Evolutionary conservation across 2,888 invertebrate genomes (phyloP).

Genomic region (Strigamia transsilvanica): DNA sequence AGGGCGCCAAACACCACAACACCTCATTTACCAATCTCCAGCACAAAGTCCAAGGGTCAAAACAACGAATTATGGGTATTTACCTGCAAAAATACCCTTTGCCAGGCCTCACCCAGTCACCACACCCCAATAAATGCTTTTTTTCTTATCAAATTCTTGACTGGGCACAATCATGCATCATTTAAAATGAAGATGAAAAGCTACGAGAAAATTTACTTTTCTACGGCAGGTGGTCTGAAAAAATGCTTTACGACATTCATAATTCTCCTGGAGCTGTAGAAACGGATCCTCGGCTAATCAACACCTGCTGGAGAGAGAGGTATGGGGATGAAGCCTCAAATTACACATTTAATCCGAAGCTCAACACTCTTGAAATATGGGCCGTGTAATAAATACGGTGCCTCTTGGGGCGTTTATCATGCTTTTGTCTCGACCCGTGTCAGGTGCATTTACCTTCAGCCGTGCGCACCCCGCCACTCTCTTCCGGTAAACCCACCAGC

Average conservation of each 20-base stretch:
- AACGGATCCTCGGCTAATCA: not conserved
- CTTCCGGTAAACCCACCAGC: too few relatives aligned
- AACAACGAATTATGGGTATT: too few relatives aligned
- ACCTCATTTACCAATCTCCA: not conserved
- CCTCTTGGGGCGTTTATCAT: not conserved
- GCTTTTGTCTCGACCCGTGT: not conserved
- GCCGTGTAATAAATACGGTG: not conserved
- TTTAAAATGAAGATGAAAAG: conserved; percentile 7
- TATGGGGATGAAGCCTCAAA: not conserved
- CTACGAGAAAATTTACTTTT: not conserved
- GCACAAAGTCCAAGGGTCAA: too few relatives aligned
- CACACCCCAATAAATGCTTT: not conserved
- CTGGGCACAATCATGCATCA: not conserved
- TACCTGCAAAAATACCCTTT: not conserved
- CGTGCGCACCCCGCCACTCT: too few relatives aligned
- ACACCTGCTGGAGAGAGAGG: not conserved
- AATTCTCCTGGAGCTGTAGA: not conserved
- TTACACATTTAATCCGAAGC: not conserved
- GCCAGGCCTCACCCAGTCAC: not conserved
- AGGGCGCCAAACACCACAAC: not conserved
- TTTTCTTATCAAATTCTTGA: not conserved
- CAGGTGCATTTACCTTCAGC: too few relatives aligned
- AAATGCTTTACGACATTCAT: conserved; percentile 6
- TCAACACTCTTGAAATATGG: not conserved
- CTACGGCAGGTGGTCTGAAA: conserved; percentile 1